Base-by-base conservation (phyloP, 2,797 vertebrate genomes). In the Rhinichthys osculus region DNA sequence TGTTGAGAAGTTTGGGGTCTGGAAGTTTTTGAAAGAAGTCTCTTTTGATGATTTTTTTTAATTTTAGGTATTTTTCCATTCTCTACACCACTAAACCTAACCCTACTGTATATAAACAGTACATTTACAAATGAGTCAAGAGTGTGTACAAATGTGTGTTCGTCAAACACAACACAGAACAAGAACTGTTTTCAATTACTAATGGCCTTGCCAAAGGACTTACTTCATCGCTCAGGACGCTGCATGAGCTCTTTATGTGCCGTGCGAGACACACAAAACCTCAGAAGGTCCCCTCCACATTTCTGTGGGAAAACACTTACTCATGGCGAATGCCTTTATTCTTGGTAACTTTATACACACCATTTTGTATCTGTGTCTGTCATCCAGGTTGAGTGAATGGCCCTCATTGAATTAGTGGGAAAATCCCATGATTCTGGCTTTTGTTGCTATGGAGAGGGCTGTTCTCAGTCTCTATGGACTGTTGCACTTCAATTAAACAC, bases 81-180 rank as follows among this genome's bases (percentile, higher is more conserved):
- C 40, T 50, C 17, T 54, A 11, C 79, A 40, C 66, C 79, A 54
- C 33, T 70, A 67, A 80, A 67, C 11, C 42, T 35, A 80, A 67
- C 78, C 40, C n/a, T 79, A 13, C 42, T 57, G 35, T 82, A 17
- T 42, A 71, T 81, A 67, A 47, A 82, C 69, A 59, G 27, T 59
- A 44, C 54, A 62, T 64, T 42, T 21, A 16, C 70, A 35, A 54
- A 73, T 33, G n/a, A 50, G 57, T 74, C 70, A 62, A 35, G 8
- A 73, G 57, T 42, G 16, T 78, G 4, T 54, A 30, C 30, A 88
- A 90, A 47, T 52, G 47, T 82, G 82, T 88, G 71, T 88, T 81
- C 86, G 82, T 82, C n/a, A 81, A 72, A 89, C 91, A 91, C 90
- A 94, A 92, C 88, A 86, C 89, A 90, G 35, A 69, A 90, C 89